A percentile compares a stretch with the other conserved stretches of the same genome.
These are phyloP conservation scores for Hydrochoerus hydrochaeris DNA, from an alignment of 2,113 vertebrate species.

Conservation along the genomic window DNA sequence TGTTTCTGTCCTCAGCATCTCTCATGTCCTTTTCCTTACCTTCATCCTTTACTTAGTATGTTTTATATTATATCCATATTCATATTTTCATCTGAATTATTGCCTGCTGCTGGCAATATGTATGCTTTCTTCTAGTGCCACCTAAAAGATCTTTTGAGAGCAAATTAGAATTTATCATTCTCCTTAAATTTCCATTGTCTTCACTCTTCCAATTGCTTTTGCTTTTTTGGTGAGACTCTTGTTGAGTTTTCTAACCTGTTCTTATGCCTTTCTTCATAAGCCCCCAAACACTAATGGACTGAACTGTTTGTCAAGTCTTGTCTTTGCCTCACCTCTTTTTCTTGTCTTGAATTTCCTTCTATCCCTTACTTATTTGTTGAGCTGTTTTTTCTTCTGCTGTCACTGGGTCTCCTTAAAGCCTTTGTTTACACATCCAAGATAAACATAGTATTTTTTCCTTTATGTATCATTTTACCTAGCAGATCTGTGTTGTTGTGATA, in stretches of 20 bases:
- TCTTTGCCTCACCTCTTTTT: not conserved
- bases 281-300: not conserved
- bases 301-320: not conserved
- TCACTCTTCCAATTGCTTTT: not conserved
- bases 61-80: not conserved
- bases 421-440: not conserved
- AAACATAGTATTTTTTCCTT: not conserved
- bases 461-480: not conserved
- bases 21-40: not conserved
- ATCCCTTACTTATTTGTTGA: not conserved
- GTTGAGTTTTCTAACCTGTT: not conserved
- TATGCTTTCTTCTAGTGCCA: not conserved
- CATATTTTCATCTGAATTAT: not conserved
- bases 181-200: not conserved
- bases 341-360: not conserved
- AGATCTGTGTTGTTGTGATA: not conserved
- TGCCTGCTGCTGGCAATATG: not conserved
- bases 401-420: not conserved
- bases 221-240: not conserved
- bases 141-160: not conserved
- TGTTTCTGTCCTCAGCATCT: not conserved
- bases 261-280: not conserved
- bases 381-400: not conserved
- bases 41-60: not conserved
- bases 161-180: not conserved